Evolutionary conservation across 2,888 invertebrate genomes (phyloP).

Genomic region (Tinea pellionella): DNA sequence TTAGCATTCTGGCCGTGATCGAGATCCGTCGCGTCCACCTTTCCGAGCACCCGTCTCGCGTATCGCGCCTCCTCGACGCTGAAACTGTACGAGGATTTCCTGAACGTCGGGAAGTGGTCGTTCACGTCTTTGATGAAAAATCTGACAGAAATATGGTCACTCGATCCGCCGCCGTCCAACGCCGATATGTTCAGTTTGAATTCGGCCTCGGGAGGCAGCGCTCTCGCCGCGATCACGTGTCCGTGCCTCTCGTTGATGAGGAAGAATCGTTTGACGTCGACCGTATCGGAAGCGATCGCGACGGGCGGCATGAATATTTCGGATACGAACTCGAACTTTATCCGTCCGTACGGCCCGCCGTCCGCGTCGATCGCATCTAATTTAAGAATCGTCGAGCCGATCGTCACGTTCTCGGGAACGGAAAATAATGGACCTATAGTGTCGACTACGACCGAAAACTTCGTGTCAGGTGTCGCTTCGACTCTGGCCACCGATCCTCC

Average conservation of each 20-base stretch:
- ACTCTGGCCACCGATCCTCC: conserved; percentile 36
- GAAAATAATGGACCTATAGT: conserved; percentile 72
- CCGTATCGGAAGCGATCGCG: conserved; percentile 41
- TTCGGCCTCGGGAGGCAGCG: conserved; percentile 79
- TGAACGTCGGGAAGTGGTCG: conserved; percentile 85
- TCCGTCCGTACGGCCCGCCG: conserved; percentile 74
- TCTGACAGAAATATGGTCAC: conserved; percentile 76
- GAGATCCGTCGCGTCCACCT: conserved; percentile 80
- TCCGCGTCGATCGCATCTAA: conserved; percentile 80
- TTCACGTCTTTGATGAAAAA: conserved; percentile 84
- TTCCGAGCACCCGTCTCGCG: conserved; percentile 76
- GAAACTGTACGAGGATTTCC: conserved; percentile 85
- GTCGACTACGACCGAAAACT: conserved; percentile 39
- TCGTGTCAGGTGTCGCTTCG: conserved; percentile 47
- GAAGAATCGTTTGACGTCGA: conserved; percentile 75
- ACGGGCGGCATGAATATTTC: conserved; percentile 74
- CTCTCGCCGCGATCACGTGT: conserved; percentile 77
- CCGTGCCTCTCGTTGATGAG: conserved; percentile 81
- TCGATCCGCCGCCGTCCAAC: conserved; percentile 79
- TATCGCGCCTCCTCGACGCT: conserved; percentile 85
- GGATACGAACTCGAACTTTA: conserved; percentile 77
- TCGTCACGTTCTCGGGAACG: conserved; percentile 77
- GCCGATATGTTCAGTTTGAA: conserved; percentile 82
- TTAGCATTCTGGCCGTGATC: conserved; percentile 86
- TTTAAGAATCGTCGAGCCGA: conserved; percentile 77